phyloP scores from a whole-genome alignment of 1,140 invertebrate genomes.

The Latrodectus geometricus region DNA sequence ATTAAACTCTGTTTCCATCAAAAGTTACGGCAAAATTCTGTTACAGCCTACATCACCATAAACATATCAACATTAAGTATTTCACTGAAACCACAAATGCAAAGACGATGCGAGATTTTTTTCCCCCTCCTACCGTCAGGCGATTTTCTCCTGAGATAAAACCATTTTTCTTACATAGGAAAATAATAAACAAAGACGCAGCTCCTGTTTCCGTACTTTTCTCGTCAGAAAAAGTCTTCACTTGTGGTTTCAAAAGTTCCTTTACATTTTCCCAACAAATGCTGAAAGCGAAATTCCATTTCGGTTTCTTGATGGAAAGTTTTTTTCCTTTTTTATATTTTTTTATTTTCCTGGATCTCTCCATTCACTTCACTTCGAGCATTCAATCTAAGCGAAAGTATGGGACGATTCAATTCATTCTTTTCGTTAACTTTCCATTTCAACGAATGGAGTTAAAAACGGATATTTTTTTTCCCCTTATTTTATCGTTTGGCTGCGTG shows the following conservation, averaged over 20 bases:
- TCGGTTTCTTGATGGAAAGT: constrained; percentile 31
- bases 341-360: constrained; percentile 3
- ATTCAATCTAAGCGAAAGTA: constrained; percentile 33
- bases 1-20: too few relatives aligned
- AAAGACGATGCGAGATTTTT: too few relatives aligned
- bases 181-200: neutral
- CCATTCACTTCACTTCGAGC: constrained; percentile 2
- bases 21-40: too few relatives aligned
- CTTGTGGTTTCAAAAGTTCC: constrained; percentile 30
- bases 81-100: too few relatives aligned
- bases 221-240: constrained; percentile 14
- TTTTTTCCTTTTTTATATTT: neutral
- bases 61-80: too few relatives aligned
- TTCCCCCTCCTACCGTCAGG: too few relatives aligned
- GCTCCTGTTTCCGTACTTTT: constrained; percentile 5
- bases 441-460: constrained; percentile 2
- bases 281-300: constrained; percentile 33
- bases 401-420: constrained; percentile 40
- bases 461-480: neutral
- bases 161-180: too few relatives aligned
- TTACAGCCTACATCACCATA: too few relatives aligned
- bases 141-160: too few relatives aligned
- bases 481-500: neutral
- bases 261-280: constrained; percentile 8
- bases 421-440: constrained; percentile 27